phyloP scores from a whole-genome alignment of 2,797 vertebrate genomes.

The Enteromius radiatus region DNA sequence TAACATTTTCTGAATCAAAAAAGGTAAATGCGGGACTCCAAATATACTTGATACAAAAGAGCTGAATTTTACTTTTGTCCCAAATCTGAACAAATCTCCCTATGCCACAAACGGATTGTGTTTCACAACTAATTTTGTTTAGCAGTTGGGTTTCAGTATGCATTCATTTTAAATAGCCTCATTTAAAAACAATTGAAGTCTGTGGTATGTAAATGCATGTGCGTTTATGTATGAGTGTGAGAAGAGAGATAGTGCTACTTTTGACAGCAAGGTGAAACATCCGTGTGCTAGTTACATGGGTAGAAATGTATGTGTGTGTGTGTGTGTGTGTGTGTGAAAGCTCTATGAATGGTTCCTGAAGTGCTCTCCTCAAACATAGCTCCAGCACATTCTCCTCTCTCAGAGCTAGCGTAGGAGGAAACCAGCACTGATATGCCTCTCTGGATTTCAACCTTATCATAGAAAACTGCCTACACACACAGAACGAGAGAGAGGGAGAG shows the following conservation, averaged over 20 bases:
- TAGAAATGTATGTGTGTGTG: neutral
- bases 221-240: slow-evolving; percentile 7
- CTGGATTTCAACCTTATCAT: slow-evolving; percentile 52
- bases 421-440: slow-evolving; percentile 46
- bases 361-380: slow-evolving; percentile 51
- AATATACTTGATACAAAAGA: too few relatives aligned
- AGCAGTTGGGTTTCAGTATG: neutral
- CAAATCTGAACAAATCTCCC: neutral
- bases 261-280: slow-evolving; percentile 40
- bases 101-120: neutral
- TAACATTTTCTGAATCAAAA: neutral
- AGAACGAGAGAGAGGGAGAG: slow-evolving; percentile 1
- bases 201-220: neutral
- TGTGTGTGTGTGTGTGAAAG: slow-evolving; percentile 25
- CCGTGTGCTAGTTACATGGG: slow-evolving; percentile 23
- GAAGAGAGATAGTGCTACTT: slow-evolving; percentile 33
- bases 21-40: too few relatives aligned
- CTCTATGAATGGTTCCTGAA: slow-evolving; percentile 49
- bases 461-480: slow-evolving; percentile 51
- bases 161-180: neutral
- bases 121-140: neutral
- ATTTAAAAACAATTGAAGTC: neutral
- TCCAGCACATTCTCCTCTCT: slow-evolving; percentile 46
- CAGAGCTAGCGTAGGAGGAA: slow-evolving; percentile 48
- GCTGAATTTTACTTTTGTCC: too few relatives aligned